Evolutionary conservation across 1,140 invertebrate species (phyloP).

Genomic region (Mamestra configurata): DNA sequence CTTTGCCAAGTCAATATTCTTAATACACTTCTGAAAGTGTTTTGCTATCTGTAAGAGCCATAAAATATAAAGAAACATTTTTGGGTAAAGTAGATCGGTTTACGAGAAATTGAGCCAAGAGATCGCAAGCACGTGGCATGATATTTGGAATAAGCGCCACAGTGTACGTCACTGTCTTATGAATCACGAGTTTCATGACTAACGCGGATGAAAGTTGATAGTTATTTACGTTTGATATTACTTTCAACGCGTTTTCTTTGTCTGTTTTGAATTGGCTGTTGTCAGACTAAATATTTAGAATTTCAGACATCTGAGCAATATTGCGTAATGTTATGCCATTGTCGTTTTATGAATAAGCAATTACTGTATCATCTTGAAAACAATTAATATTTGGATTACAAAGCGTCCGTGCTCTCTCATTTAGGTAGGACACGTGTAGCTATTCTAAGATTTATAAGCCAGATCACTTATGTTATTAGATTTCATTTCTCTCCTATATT

Average conservation of each 20-base stretch:
- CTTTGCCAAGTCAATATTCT: not conserved
- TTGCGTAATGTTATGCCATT: slow-evolving; percentile 2
- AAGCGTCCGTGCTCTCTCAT: not conserved
- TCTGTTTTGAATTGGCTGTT: not conserved
- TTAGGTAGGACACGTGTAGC: not conserved
- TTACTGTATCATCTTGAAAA: not conserved
- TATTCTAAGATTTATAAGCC: too few relatives aligned
- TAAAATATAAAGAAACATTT: slow-evolving; percentile 5
- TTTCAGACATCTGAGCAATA: not conserved
- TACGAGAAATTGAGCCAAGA: slow-evolving; percentile 30
- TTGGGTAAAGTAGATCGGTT: slow-evolving; percentile 8
- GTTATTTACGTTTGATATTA: slow-evolving; percentile 30
- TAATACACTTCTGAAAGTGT: not conserved
- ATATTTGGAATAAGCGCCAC: slow-evolving; percentile 22
- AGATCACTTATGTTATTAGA: too few relatives aligned
- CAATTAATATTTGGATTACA: slow-evolving; percentile 5
- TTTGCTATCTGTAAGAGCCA: not conserved
- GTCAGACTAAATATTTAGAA: slow-evolving; percentile 15
- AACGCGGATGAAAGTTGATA: not conserved
- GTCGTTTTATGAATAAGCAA: not conserved
- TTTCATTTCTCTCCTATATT: too few relatives aligned
- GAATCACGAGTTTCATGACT: slow-evolving; percentile 15
- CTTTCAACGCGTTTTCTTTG: not conserved
- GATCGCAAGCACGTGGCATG: slow-evolving; percentile 9
- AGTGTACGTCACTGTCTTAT: slow-evolving; percentile 19